These are phyloP conservation scores for Callionymus lyra DNA, from an alignment of 2,113 vertebrate species.

Conservation along the genomic window DNA sequence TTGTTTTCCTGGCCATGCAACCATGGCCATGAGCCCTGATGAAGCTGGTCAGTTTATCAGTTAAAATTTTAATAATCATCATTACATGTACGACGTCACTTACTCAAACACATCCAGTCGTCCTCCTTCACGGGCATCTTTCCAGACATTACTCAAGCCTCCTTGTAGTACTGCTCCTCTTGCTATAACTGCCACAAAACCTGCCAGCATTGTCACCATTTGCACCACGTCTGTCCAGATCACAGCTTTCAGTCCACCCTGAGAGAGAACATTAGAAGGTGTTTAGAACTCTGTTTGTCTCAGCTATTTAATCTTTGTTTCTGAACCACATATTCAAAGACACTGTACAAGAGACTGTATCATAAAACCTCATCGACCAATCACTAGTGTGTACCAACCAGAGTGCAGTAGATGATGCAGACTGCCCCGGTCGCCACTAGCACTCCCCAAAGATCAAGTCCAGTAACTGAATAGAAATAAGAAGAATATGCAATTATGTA, in stretches of 20 bases:
- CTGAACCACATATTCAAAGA: too few species aligned
- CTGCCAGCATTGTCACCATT: conserved; percentile 70
- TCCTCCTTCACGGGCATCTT: conserved; percentile 56
- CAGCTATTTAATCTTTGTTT: too few species aligned
- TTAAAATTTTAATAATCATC: too few species aligned
- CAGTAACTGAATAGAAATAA: conserved; percentile 60
- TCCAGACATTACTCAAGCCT: conserved; percentile 60
- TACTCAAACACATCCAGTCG: conserved; percentile 65
- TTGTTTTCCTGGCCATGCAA: neutral
- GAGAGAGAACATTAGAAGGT: conserved; percentile 1
- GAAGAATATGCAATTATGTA: neutral
- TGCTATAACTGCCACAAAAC: conserved; percentile 69
- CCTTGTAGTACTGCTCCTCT: conserved; percentile 61
- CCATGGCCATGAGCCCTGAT: neutral
- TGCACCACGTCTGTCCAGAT: conserved; percentile 76
- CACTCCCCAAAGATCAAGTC: conserved; percentile 72
- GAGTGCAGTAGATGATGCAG: conserved; percentile 73
- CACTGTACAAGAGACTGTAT: neutral
- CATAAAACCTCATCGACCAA: neutral
- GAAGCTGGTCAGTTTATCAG: too few species aligned
- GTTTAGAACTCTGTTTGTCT: too few species aligned
- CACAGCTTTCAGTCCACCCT: conserved; percentile 75
- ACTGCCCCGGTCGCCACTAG: conserved; percentile 68
- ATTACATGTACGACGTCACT: conserved; percentile 6
- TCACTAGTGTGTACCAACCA: conserved; percentile 55